These are phyloP conservation scores for Scrobipalpa atriplicella DNA, from an alignment of 2,888 invertebrate species.

Conservation along the genomic window DNA sequence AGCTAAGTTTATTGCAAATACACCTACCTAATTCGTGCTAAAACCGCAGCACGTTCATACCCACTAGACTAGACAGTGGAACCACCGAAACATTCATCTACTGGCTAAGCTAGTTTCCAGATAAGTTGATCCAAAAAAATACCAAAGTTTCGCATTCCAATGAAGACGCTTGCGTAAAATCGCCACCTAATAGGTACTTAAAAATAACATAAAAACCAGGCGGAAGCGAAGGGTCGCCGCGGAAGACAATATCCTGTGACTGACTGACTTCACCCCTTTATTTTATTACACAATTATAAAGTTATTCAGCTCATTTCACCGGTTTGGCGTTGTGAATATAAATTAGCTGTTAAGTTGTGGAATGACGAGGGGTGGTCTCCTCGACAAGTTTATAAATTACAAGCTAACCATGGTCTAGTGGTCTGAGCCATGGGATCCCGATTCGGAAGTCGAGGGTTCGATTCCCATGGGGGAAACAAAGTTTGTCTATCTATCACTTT, in stretches of 20 bases:
- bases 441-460: no score
- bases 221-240: constrained; percentile 67
- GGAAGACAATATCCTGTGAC: constrained; percentile 79
- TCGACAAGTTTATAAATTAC: background rate
- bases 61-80: no score
- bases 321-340: constrained; percentile 57
- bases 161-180: background rate
- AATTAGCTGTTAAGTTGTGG: constrained; percentile 48
- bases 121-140: no score
- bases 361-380: constrained; percentile 36
- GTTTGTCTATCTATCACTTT: no score
- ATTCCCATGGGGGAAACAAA: no score
- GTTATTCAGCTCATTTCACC: constrained; percentile 75
- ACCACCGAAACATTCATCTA: no score
- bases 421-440: no score
- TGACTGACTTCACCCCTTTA: constrained; percentile 76
- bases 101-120: no score
- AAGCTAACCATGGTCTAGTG: background rate
- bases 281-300: constrained; percentile 73
- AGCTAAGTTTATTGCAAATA: no score
- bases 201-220: constrained; percentile 37
- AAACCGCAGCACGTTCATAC: no score
- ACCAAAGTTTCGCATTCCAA: no score
- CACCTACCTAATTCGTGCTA: no score
- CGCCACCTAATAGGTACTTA: constrained; percentile 6